Conservation (phyloP, 35 echinoderm and acorn worm species). For the Stichopus chloronotus region DNA sequence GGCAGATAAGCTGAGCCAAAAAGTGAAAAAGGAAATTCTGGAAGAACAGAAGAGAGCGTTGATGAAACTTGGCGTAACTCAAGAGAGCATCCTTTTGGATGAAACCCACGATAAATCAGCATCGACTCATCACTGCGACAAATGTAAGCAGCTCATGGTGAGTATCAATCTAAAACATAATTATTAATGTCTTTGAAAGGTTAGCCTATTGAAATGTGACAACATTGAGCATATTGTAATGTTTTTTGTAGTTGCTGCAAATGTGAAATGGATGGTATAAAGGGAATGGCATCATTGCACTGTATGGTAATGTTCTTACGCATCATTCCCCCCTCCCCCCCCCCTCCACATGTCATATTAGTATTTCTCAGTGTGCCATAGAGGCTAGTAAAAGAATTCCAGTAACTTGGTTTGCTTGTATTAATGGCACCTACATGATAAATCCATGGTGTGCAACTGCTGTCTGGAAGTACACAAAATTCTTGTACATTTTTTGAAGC, state of each 20-base stretch:
- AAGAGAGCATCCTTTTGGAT: constrained; percentile 38
- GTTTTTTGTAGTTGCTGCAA: neutral
- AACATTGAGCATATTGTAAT: neutral
- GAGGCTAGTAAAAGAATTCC: no score
- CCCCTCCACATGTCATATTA: no score
- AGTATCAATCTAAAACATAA: constrained; percentile 22
- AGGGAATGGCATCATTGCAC: neutral
- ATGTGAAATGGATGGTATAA: neutral
- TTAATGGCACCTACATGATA: no score
- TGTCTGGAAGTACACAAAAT: no score
- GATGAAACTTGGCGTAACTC: constrained; percentile 21
- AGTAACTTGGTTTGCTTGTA: no score
- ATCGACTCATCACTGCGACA: constrained; percentile 60
- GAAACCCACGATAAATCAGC: constrained; percentile 8
- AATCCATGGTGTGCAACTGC: no score
- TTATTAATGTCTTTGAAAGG: no score
- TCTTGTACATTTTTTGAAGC: no score
- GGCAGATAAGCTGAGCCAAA: constrained; percentile 69
- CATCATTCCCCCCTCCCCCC: no score
- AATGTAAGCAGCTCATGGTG: constrained; percentile 94
- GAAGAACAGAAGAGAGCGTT: constrained; percentile 48
- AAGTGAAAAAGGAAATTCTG: constrained; percentile 60
- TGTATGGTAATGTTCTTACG: neutral
- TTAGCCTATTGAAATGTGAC: neutral
- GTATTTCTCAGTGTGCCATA: no score